A percentile compares a stretch with the other conserved stretches of the same genome.
These are phyloP conservation scores for Galerucella pusilla DNA, from an alignment of 2,888 invertebrate genomes.

Conservation along the genomic window DNA sequence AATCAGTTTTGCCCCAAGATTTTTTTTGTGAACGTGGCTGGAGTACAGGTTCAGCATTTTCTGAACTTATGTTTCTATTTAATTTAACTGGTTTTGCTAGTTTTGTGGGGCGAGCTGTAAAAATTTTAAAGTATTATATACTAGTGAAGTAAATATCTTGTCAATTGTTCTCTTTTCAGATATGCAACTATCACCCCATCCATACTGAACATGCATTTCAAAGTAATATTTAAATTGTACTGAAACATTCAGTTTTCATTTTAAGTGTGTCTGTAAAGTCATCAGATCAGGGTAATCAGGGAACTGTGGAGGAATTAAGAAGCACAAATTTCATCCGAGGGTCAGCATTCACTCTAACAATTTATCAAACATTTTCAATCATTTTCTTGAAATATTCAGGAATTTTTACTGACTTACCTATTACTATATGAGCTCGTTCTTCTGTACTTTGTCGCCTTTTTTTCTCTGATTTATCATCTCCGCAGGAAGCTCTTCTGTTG, in stretches of 20 bases:
- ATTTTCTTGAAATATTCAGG: neutral
- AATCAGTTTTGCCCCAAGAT: slow-evolving; percentile 45
- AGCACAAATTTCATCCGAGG: too few species aligned
- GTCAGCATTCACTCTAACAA: neutral
- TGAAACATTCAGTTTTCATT: too few species aligned
- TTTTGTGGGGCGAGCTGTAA: slow-evolving; percentile 15
- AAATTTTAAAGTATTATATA: neutral
- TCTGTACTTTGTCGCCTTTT: slow-evolving; percentile 40
- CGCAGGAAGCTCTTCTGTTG: slow-evolving; percentile 42
- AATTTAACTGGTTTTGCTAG: slow-evolving; percentile 35
- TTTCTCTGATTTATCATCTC: slow-evolving; percentile 41
- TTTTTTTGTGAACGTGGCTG: slow-evolving; percentile 12
- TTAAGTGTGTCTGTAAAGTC: too few species aligned
- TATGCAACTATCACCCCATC: neutral
- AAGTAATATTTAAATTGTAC: neutral
- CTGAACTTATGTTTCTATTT: slow-evolving; percentile 34
- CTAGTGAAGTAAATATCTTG: neutral
- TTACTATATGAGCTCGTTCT: slow-evolving; percentile 42
- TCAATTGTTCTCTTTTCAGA: neutral
- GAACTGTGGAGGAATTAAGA: too few species aligned
- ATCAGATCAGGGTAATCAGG: too few species aligned
- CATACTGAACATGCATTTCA: neutral
- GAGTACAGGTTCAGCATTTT: slow-evolving; percentile 20
- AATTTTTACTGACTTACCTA: slow-evolving; percentile 41
- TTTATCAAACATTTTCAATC: neutral